Conservation (phyloP, 1,140 invertebrate genomes). For the Drosophila tristis region DNA sequence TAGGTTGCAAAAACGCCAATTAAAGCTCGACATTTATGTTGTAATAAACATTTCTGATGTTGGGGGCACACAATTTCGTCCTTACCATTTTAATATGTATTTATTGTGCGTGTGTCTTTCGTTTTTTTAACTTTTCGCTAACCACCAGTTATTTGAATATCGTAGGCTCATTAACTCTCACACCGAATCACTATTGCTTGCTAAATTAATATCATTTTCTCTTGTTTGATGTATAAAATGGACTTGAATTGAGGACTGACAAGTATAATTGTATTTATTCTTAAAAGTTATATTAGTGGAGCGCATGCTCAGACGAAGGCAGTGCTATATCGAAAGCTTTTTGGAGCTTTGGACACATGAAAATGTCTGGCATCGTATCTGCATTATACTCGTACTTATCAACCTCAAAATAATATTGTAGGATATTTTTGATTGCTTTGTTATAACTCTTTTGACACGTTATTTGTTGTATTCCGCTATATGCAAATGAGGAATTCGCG, state of each 20-base stretch:
- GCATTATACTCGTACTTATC: no score
- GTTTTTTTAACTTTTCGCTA: conserved; percentile 9
- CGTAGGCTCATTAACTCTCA: conserved; percentile 1
- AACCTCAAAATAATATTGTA: no score
- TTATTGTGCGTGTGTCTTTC: conserved; percentile 27
- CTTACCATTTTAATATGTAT: conserved; percentile 65
- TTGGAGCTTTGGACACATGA: conserved; percentile 19
- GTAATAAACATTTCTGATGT: conserved; percentile 3
- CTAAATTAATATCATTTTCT: conserved; percentile 43
- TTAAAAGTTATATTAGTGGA: conserved; percentile 57
- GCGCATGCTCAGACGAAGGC: conserved; percentile 52
- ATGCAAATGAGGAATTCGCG: no score
- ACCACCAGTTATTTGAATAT: not conserved
- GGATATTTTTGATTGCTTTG: no score
- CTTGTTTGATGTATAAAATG: conserved; percentile 59
- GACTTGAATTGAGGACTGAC: conserved; percentile 57
- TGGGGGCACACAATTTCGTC: conserved; percentile 21
- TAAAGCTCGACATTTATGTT: not conserved
- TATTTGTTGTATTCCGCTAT: no score
- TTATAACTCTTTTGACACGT: no score
- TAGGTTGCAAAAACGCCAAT: not conserved
- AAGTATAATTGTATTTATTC: conserved; percentile 79
- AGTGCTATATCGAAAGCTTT: conserved; percentile 42
- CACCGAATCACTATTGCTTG: conserved; percentile 1
- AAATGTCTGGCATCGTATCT: not conserved